phyloP scores from a whole-genome alignment of 1,140 invertebrate species.

The Drosophila mayri region DNA sequence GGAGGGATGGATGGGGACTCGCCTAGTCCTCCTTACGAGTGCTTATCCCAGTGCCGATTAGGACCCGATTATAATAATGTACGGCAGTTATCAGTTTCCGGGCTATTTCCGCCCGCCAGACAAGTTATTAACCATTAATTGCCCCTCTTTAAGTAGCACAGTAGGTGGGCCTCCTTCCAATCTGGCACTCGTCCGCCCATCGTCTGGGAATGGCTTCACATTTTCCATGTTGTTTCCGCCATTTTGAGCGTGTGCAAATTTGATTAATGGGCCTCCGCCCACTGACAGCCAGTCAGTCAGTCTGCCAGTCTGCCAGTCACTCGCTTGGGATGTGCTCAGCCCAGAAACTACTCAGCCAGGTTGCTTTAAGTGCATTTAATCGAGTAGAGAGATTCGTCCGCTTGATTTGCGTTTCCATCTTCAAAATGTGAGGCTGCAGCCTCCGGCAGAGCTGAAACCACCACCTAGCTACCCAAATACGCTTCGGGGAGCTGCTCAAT shows the following conservation, averaged over 20 bases:
- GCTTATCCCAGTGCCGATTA: constrained; percentile 16
- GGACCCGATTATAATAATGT: constrained; percentile 22
- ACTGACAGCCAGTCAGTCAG: constrained; percentile 14
- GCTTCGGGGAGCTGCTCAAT: constrained; percentile 29
- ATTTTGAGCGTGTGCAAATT: constrained; percentile 74
- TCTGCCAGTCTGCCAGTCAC: constrained; percentile 15
- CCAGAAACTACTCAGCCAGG: constrained; percentile 46
- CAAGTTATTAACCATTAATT: constrained; percentile 41
- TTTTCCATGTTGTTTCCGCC: constrained; percentile 59
- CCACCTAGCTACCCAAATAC: constrained; percentile 7
- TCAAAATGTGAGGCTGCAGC: constrained; percentile 17
- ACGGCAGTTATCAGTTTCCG: constrained; percentile 32
- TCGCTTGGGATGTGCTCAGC: constrained; percentile 4
- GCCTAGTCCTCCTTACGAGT: background rate
- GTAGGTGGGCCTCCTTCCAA: background rate
- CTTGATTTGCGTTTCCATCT: constrained; percentile 46
- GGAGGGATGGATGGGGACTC: background rate
- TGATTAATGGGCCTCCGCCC: constrained; percentile 69
- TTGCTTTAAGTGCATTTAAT: constrained; percentile 51
- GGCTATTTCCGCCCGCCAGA: constrained; percentile 19
- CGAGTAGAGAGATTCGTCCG: constrained; percentile 31
- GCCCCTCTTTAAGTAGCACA: constrained; percentile 8
- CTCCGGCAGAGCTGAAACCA: constrained; percentile 4
- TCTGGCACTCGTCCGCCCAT: background rate
- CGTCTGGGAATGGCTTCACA: constrained; percentile 25